Percentiles rank a stretch among this genome's conserved stretches.
Conservation (phyloP, 2,797 vertebrate genomes). For the Nothura maculosa region DNA sequence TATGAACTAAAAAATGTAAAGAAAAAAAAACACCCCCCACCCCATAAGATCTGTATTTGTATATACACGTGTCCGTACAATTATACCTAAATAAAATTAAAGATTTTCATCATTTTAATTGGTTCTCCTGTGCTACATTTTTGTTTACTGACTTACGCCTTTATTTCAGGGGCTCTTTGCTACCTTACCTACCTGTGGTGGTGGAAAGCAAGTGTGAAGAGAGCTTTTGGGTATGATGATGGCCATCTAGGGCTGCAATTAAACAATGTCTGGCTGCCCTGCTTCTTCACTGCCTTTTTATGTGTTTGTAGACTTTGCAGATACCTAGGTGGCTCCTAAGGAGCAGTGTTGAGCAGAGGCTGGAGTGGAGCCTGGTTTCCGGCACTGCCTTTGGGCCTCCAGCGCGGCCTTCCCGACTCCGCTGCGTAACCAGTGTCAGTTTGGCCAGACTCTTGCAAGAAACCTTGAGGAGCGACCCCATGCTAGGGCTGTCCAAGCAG, state of each 20-base stretch:
- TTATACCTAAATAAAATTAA: slow-evolving; percentile 96
- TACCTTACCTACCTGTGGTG: slow-evolving; percentile 44
- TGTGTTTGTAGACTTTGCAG: slow-evolving; percentile 13
- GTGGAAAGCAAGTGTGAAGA: slow-evolving; percentile 23
- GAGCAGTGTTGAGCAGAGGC: not conserved
- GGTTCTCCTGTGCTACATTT: slow-evolving; percentile 78
- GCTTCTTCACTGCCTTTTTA: not conserved
- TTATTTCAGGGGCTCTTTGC: slow-evolving; percentile 66
- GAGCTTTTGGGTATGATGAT: not conserved
- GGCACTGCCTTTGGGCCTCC: not conserved
- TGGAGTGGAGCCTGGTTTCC: not conserved
- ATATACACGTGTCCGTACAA: slow-evolving; percentile 99
- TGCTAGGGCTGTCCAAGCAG: not conserved
- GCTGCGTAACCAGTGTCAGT: not conserved
- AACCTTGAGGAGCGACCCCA: not conserved
- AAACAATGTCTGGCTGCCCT: not conserved
- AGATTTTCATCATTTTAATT: slow-evolving; percentile 90
- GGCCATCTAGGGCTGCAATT: not conserved
- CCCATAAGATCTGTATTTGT: slow-evolving; percentile 94
- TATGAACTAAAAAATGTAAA: slow-evolving; percentile 91
- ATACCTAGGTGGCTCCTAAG: not conserved
- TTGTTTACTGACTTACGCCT: slow-evolving; percentile 67
- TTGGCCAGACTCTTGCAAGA: not conserved
- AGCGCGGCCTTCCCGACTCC: not conserved
- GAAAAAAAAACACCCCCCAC: slow-evolving; percentile 74